A percentile compares a stretch with the other conserved stretches of the same genome.
These are phyloP conservation scores for Listronotus bonariensis DNA, from an alignment of 1,140 invertebrate genomes.

Conservation along the genomic window DNA sequence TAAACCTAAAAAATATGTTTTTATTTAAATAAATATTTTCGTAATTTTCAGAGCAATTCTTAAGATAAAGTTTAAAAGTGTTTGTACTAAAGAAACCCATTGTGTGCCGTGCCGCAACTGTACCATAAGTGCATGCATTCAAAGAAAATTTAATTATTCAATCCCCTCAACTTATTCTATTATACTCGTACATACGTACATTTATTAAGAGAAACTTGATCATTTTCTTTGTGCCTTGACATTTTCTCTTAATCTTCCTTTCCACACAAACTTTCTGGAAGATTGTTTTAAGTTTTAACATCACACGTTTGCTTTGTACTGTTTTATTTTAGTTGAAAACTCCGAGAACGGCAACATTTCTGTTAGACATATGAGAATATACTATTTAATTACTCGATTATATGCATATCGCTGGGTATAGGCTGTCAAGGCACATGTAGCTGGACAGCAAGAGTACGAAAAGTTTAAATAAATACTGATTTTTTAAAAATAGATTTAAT, in stretches of 20 bases:
- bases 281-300: constrained; percentile 31
- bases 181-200: constrained; percentile 27
- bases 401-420: too few relatives aligned
- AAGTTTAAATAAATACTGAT: too few relatives aligned
- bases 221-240: constrained; percentile 21
- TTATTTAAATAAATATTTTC: too few relatives aligned
- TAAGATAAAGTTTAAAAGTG: too few relatives aligned
- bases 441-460: too few relatives aligned
- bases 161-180: constrained; percentile 19
- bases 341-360: not conserved
- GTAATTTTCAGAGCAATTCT: too few relatives aligned
- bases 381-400: not conserved
- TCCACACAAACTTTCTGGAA: constrained; percentile 28
- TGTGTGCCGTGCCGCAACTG: too few relatives aligned
- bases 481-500: too few relatives aligned
- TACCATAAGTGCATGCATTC: too few relatives aligned
- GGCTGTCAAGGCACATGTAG: too few relatives aligned
- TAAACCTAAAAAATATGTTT: too few relatives aligned
- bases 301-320: constrained; percentile 25
- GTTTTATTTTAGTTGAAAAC: constrained; percentile 19
- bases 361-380: constrained; percentile 1
- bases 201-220: constrained; percentile 32
- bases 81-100: too few relatives aligned
- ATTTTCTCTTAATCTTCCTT: constrained; percentile 31
- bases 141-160: constrained; percentile 17